A percentile compares a stretch with the other conserved stretches of the same genome.
These are phyloP conservation scores for Chaetorhynchus papuensis DNA, from an alignment of 2,113 vertebrate genomes.

Conservation along the genomic window DNA sequence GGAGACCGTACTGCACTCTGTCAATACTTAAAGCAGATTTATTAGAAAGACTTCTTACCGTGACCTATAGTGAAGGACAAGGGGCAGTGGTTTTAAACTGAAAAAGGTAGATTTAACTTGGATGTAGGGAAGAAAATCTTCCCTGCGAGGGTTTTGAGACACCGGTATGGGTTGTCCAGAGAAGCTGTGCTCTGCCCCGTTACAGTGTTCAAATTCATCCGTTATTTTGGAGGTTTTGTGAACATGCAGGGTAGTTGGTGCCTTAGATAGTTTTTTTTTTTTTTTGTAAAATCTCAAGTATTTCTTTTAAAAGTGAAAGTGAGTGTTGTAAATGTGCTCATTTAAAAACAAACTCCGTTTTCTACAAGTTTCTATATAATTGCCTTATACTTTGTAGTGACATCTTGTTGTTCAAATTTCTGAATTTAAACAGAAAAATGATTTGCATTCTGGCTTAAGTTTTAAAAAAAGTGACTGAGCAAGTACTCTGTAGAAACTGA, in stretches of 20 bases:
- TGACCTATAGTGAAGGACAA: not conserved
- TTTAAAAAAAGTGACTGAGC: not conserved
- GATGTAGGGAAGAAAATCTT: not conserved
- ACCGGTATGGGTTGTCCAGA: not conserved
- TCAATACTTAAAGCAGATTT: not conserved
- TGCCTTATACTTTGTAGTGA: not conserved
- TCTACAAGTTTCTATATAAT: not conserved
- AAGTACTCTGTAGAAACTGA: not conserved
- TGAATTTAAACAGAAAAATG: not conserved
- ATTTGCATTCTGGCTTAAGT: constrained; percentile 16
- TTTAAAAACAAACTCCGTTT: not conserved
- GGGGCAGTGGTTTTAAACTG: not conserved
- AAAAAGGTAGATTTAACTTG: too few species aligned
- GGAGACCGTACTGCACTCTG: not conserved
- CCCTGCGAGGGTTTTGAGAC: not conserved
- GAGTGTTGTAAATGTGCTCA: not conserved
- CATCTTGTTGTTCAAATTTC: not conserved
- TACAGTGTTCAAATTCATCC: not conserved
- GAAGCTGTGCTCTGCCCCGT: not conserved
- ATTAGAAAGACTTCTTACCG: not conserved
- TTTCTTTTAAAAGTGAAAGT: not conserved
- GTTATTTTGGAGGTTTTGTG: not conserved
- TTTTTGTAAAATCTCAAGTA: not conserved
- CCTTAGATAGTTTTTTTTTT: not conserved
- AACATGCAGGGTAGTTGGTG: not conserved